Evolutionary conservation across 2,888 invertebrate genomes (phyloP).

Genomic region (Tiliacea citrago): DNA sequence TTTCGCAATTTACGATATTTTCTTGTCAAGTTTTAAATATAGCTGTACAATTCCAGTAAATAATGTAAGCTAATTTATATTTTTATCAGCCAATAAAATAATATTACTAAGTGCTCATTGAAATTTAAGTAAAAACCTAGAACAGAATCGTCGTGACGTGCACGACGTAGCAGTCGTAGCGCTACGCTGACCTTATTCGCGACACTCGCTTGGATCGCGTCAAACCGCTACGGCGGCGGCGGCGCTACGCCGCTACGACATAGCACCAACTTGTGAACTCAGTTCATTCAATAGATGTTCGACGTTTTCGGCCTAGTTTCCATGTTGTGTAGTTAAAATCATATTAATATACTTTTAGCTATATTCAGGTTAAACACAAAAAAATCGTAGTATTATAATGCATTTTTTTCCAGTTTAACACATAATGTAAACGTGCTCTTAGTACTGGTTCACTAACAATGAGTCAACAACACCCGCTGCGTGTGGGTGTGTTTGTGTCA

Average conservation of each 20-base stretch:
- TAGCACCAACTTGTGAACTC: slow-evolving; percentile 36
- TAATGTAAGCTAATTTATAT: neutral
- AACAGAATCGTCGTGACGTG: neutral
- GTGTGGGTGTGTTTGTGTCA: neutral
- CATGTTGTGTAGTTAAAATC: slow-evolving; percentile 3
- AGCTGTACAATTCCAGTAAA: neutral
- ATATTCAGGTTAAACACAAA: neutral
- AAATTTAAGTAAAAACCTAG: slow-evolving; percentile 19
- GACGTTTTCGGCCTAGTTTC: slow-evolving; percentile 4
- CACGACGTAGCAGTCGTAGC: slow-evolving; percentile 25
- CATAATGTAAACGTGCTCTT: neutral
- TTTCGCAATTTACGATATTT: neutral
- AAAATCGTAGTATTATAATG: neutral
- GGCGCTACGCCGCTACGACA: slow-evolving; percentile 46
- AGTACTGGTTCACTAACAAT: neutral
- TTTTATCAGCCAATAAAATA: neutral
- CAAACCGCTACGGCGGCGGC: slow-evolving; percentile 56
- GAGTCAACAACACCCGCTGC: neutral
- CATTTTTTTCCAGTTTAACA: neutral
- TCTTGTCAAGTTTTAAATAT: neutral
- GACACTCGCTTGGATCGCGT: slow-evolving; percentile 40
- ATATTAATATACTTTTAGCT: neutral
- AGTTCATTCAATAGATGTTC: slow-evolving; percentile 24
- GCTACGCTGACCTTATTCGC: slow-evolving; percentile 57
- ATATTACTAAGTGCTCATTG: neutral